Evolutionary conservation across 2,113 vertebrate species (phyloP).

Genomic region (Ovibos moschatus): DNA sequence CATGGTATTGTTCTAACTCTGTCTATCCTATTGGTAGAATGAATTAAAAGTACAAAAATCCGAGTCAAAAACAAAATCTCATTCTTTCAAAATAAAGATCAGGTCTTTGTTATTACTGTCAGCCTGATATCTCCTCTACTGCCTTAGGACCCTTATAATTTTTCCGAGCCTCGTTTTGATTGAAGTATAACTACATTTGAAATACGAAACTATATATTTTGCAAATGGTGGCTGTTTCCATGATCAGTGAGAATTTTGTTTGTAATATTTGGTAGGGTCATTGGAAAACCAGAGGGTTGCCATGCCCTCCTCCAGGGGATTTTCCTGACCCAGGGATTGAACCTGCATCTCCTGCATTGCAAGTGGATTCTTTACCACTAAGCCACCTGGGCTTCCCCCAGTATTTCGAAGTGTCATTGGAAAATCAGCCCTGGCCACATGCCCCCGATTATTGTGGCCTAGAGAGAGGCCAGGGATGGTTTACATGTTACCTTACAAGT

Average conservation of each 20-base stretch:
- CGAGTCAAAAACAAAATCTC: not conserved
- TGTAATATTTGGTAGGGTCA: not conserved
- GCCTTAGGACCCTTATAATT: not conserved
- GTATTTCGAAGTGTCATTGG: not conserved
- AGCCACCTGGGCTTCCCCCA: not conserved
- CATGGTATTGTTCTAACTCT: not conserved
- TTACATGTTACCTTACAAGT: not conserved
- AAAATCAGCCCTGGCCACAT: not conserved
- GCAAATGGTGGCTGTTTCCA: not conserved
- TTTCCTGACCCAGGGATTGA: not conserved
- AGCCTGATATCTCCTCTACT: not conserved
- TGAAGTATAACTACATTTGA: not conserved
- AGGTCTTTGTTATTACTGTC: not conserved
- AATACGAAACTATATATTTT: not conserved
- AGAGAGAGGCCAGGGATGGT: too few species aligned
- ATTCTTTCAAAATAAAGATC: slow-evolving; percentile 8
- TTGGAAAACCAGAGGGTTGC: not conserved
- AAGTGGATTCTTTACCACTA: not conserved
- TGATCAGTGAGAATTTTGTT: not conserved
- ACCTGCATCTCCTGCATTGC: not conserved
- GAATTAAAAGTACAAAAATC: not conserved
- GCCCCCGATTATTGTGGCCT: not conserved
- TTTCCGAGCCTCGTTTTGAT: not conserved
- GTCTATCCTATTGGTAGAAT: not conserved
- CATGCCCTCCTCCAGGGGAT: not conserved